phyloP scores from a whole-genome alignment of 2,113 vertebrate genomes.

The Phylloscopus trochilus region DNA sequence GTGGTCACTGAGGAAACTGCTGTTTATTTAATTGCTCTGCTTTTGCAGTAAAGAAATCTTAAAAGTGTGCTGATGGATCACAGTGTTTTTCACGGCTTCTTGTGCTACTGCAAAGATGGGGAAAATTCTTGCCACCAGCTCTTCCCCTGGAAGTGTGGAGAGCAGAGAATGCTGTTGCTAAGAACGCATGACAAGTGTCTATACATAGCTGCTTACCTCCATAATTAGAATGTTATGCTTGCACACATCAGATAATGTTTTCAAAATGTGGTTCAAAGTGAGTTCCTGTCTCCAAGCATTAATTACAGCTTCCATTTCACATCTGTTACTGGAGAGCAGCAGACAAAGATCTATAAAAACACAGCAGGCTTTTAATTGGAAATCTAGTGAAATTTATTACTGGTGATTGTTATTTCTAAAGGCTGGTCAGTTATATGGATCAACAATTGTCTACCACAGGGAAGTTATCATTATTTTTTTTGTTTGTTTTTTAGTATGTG shows the following conservation, averaged over 20 bases:
- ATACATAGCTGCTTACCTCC: not conserved
- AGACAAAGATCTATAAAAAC: slow-evolving; percentile 57
- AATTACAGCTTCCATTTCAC: slow-evolving; percentile 56
- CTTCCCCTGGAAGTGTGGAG: not conserved
- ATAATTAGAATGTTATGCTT: slow-evolving; percentile 20
- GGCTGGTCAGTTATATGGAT: slow-evolving; percentile 1
- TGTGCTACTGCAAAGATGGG: not conserved
- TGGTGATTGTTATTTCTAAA: not conserved
- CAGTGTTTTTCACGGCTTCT: not conserved
- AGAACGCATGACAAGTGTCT: not conserved
- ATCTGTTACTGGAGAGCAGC: slow-evolving; percentile 50
- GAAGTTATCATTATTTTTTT: not conserved
- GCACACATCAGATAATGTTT: slow-evolving; percentile 39
- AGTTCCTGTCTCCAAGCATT: slow-evolving; percentile 49
- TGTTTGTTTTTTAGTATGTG: not conserved
- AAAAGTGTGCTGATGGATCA: not conserved
- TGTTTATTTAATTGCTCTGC: not conserved
- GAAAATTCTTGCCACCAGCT: not conserved
- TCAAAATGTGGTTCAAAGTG: slow-evolving; percentile 18
- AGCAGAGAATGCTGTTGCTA: not conserved
- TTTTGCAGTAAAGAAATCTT: not conserved
- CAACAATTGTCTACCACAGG: not conserved
- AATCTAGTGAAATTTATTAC: slow-evolving; percentile 32
- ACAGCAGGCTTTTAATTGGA: slow-evolving; percentile 49
- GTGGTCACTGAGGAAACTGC: not conserved